Conservation (phyloP, 2,797 vertebrate species). For the Diceros bicornis region DNA sequence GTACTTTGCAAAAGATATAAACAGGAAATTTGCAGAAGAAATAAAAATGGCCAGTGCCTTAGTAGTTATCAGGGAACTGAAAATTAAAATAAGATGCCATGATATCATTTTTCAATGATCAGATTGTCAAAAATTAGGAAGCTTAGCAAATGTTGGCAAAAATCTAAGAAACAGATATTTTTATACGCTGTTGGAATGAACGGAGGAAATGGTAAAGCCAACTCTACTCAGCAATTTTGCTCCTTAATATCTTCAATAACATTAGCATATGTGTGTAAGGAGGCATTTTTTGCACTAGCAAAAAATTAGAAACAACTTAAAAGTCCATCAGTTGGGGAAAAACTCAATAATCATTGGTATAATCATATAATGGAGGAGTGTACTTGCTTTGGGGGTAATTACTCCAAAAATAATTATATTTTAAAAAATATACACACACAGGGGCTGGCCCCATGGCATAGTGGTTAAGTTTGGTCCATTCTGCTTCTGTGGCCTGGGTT, state of each 20-base stretch:
- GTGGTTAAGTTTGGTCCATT: too few species aligned
- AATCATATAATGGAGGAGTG: background rate
- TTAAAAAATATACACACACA: background rate
- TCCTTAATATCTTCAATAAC: background rate
- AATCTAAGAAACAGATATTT: background rate
- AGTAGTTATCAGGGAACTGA: background rate
- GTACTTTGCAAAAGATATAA: slow-evolving; percentile 6
- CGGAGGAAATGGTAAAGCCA: background rate
- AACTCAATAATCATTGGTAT: background rate
- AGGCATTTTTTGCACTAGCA: background rate
- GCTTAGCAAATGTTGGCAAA: background rate
- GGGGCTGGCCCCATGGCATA: too few species aligned
- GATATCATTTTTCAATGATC: background rate
- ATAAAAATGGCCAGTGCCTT: background rate
- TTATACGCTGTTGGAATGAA: background rate
- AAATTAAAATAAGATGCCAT: background rate
- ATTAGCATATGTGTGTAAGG: background rate
- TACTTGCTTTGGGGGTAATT: background rate
- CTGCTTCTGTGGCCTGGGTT: too few species aligned
- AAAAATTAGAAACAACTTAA: background rate
- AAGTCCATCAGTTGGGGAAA: background rate
- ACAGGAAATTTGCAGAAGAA: background rate
- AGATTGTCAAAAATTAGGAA: background rate
- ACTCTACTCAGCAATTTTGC: background rate
- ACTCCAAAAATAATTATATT: background rate